Percentiles rank a stretch among this genome's conserved stretches.
These are phyloP conservation scores for Perizoma flavofasciatum DNA, from an alignment of 2,888 invertebrate genomes.

Conservation along the genomic window DNA sequence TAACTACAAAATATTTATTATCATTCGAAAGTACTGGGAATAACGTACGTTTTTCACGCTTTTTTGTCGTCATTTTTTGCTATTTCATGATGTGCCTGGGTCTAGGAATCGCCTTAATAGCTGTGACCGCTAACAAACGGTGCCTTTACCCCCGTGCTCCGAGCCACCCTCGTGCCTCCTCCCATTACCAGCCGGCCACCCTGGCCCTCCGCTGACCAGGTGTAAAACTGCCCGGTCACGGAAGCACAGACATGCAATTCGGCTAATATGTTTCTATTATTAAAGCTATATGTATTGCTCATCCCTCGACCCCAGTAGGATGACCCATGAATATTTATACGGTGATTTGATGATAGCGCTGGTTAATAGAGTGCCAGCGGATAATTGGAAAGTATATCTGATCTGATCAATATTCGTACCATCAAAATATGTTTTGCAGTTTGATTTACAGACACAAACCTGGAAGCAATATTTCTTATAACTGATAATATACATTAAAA, in stretches of 20 bases:
- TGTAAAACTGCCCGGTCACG: conserved; percentile 83
- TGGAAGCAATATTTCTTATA: too few relatives aligned
- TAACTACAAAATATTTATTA: too few relatives aligned
- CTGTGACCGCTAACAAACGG: conserved; percentile 70
- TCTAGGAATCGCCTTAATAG: conserved; percentile 50
- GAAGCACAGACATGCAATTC: conserved; percentile 81
- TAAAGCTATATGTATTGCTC: conserved; percentile 72
- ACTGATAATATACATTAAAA: too few relatives aligned
- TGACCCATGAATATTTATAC: conserved; percentile 77
- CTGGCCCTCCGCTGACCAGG: conserved; percentile 66
- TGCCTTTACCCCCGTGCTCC: conserved; percentile 58
- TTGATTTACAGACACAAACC: too few relatives aligned
- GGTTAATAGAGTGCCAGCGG: conserved; percentile 30
- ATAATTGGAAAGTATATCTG: conserved; percentile 28
- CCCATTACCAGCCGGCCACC: conserved; percentile 36
- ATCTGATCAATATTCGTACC: too few relatives aligned
- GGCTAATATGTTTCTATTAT: conserved; percentile 83
- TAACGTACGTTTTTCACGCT: too few relatives aligned
- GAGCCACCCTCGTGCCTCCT: conserved; percentile 47
- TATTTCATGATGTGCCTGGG: too few relatives aligned
- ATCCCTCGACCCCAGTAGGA: conserved; percentile 63
- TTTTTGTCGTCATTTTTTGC: too few relatives aligned
- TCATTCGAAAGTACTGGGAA: too few relatives aligned
- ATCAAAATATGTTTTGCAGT: too few relatives aligned
- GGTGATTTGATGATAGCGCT: conserved; percentile 73